Base-by-base conservation (phyloP, 2,888 invertebrate genomes). In the Orchesella flavescens region DNA sequence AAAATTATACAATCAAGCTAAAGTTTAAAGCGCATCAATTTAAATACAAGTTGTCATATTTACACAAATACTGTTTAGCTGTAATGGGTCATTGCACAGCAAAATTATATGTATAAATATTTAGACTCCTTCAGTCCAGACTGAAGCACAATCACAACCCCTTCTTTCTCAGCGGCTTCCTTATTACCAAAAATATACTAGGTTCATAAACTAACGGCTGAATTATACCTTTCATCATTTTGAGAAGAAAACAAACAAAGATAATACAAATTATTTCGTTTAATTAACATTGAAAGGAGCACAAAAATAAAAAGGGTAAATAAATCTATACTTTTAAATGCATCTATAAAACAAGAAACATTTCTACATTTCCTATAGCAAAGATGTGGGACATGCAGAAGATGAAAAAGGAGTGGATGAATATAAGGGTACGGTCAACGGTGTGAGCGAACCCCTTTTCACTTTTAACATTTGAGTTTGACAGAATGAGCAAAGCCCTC, bases 201-300 rank as follows among this genome's bases (percentile, higher is more conserved):
- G n/a, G n/a, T n/a, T 34, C 34, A 7, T 34, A 34, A 34, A 34
- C 34, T 2, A 34, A 49, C 34, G 15, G 43, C 46, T 72, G 83
- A 83, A 83, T 83, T 83, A 83, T 83, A 83, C 83, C 83, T 77
- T 77, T 83, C 83, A 77, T 43, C 72, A 57, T 55, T 69, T 46
- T 66, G 46, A 77, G 55, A 72, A 66, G 73, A 83, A 83, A 83
- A 83, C 83, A 83, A 83, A 83, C 83, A 83, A 21, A 77, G 68
- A 83, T 72, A 68, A 78, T 78, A 83, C 83, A 83, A 83, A 83
- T 83, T 83, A 83, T 78, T 74, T 74, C 65, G 73, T 83, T 78
- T 83, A 83, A 83, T 83, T 83, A 83, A 78, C 73, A 83, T 34
- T 78, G 69, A 83, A 83, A 78, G 81, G 69, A 81, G 34, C 68